phyloP scores from a whole-genome alignment of 1,140 invertebrate genomes.

The Ganaspis sp. region DNA sequence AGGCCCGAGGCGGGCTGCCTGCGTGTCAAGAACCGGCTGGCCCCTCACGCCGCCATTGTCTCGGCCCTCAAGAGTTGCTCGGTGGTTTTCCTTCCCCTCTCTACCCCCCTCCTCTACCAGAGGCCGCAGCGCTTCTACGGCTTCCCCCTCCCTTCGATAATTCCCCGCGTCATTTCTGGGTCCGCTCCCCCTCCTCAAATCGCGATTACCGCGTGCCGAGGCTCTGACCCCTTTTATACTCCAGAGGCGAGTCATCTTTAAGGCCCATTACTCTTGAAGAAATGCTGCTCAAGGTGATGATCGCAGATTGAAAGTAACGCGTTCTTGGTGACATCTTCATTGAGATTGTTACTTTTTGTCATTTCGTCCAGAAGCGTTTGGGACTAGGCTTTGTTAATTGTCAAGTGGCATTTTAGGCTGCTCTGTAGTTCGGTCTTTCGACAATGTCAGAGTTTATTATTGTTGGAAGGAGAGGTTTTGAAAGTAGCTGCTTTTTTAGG shows the following conservation, averaged over 20 bases:
- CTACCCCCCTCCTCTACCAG: constrained; percentile 43
- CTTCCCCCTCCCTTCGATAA: constrained; percentile 31
- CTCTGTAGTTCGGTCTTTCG: background rate
- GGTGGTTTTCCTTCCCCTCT: background rate
- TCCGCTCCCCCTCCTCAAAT: constrained; percentile 1
- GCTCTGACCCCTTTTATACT: constrained; percentile 63
- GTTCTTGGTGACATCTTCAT: constrained; percentile 27
- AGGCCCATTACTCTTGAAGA: constrained; percentile 45
- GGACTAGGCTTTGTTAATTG: constrained; percentile 14
- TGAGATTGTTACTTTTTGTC: constrained; percentile 16
- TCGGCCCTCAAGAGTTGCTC: constrained; percentile 49
- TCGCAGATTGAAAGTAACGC: constrained; percentile 19
- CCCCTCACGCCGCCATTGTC: constrained; percentile 71
- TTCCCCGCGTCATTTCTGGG: constrained; percentile 45
- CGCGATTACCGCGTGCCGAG: constrained; percentile 57
- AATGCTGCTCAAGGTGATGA: constrained; percentile 40
- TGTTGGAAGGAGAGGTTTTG: background rate
- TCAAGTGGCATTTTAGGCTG: constrained; percentile 4
- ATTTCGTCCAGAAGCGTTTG: background rate
- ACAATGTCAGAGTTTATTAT: background rate
- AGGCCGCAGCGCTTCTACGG: constrained; percentile 24
- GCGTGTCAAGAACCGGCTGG: constrained; percentile 73
- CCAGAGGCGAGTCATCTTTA: constrained; percentile 46
- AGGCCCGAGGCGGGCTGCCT: constrained; percentile 44
- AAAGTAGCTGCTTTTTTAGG: background rate